phyloP scores from a whole-genome alignment of 2,888 invertebrate genomes.

The Chironomus tentans region DNA sequence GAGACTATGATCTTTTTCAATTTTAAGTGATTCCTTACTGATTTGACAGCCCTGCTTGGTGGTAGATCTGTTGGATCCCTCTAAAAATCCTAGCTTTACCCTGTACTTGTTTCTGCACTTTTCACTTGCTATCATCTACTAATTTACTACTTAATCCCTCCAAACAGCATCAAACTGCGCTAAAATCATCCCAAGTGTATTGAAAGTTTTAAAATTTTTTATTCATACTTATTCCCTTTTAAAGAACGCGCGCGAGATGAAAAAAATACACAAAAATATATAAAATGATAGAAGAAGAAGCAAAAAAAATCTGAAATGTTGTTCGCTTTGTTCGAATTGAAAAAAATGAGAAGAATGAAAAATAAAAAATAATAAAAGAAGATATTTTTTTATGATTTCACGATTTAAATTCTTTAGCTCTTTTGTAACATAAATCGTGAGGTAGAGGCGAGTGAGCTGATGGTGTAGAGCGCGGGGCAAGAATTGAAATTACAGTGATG shows the following conservation, averaged over 20 bases:
- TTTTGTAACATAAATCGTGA: constrained; percentile 18
- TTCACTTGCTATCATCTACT: too few species aligned
- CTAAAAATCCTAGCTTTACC: too few species aligned
- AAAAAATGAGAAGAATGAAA: background rate
- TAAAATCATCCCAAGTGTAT: background rate
- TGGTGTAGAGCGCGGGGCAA: background rate
- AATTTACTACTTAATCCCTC: too few species aligned
- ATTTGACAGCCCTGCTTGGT: too few species aligned
- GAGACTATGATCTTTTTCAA: too few species aligned
- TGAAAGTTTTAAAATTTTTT: background rate
- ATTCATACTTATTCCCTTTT: constrained; percentile 5
- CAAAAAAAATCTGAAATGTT: background rate
- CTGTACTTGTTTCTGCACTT: too few species aligned
- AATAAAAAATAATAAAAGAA: background rate
- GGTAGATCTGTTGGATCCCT: too few species aligned
- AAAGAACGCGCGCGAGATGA: constrained; percentile 6
- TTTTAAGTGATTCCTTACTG: too few species aligned
- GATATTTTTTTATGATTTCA: constrained; percentile 11
- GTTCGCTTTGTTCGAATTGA: background rate
- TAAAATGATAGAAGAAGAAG: background rate
- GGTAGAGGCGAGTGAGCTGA: background rate
- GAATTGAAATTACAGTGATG: background rate
- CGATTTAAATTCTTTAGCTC: constrained; percentile 12
- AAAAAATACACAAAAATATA: too few species aligned
- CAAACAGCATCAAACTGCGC: too few species aligned